These are phyloP conservation scores for Artibeus jamaicensis DNA, from an alignment of 2,797 vertebrate genomes.

Conservation along the genomic window DNA sequence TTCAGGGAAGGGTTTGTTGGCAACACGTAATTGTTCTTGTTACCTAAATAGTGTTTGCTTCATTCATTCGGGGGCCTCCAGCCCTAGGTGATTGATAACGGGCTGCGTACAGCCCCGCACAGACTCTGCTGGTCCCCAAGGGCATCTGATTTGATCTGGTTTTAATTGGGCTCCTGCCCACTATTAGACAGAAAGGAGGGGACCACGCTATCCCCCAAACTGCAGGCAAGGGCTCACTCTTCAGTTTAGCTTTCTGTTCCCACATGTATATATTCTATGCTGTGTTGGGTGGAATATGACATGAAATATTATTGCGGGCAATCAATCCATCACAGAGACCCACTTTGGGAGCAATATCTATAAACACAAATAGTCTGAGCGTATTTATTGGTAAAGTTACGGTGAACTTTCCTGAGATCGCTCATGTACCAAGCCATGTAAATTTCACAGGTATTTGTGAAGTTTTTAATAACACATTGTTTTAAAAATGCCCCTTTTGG, in stretches of 20 bases:
- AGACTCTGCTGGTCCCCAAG: rapidly evolving
- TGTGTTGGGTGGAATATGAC: not conserved
- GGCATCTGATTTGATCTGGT: not conserved
- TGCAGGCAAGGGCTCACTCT: not conserved
- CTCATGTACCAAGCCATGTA: not conserved
- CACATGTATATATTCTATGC: not conserved
- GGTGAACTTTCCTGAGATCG: not conserved
- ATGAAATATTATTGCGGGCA: not conserved
- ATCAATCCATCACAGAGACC: not conserved
- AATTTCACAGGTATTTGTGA: not conserved
- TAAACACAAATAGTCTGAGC: not conserved
- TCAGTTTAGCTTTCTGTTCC: not conserved
- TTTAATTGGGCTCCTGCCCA: not conserved
- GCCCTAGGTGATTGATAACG: not conserved
- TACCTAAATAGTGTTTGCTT: not conserved
- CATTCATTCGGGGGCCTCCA: not conserved
- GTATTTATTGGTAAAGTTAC: not conserved
- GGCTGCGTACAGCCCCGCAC: rapidly evolving
- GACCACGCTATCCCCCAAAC: rapidly evolving
- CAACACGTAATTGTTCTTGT: not conserved
- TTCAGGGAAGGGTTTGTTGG: not conserved
- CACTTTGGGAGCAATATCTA: not conserved
- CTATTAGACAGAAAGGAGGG: not conserved
- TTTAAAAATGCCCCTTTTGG: not conserved
- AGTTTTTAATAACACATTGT: not conserved